Conservation (phyloP, 2,113 vertebrate genomes). For the Clarias gariepinus region DNA sequence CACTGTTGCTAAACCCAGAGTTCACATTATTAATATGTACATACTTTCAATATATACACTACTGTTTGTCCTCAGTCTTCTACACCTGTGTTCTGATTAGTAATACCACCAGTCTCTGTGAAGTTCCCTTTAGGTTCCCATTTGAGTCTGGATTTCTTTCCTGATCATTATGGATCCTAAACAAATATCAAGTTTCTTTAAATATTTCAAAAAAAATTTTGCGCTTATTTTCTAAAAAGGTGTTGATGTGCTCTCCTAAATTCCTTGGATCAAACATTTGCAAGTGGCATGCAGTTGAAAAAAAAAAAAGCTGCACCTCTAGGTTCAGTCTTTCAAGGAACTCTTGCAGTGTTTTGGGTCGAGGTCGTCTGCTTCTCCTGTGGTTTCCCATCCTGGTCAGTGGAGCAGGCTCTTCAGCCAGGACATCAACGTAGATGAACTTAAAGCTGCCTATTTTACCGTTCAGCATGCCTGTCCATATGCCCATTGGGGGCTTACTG, state of each 20-base stretch:
- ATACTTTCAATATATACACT: neutral
- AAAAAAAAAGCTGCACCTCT: slow-evolving; percentile 38
- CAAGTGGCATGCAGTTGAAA: neutral
- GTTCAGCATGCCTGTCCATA: slow-evolving; percentile 90
- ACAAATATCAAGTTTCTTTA: neutral
- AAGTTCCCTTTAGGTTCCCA: neutral
- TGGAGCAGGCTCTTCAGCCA: slow-evolving; percentile 70
- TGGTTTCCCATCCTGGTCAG: slow-evolving; percentile 63
- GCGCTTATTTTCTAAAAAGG: neutral
- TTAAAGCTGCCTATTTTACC: slow-evolving; percentile 90
- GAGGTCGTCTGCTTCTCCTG: slow-evolving; percentile 65
- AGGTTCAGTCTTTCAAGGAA: slow-evolving; percentile 70
- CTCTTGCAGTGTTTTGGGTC: slow-evolving; percentile 77
- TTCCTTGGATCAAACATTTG: neutral
- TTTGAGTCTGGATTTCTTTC: neutral
- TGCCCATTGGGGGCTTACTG: slow-evolving; percentile 89
- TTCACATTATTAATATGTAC: neutral
- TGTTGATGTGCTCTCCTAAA: neutral
- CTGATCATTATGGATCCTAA: neutral
- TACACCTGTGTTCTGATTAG: neutral
- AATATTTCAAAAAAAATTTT: too few species aligned
- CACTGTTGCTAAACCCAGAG: neutral
- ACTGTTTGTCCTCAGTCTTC: neutral
- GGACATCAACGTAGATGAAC: slow-evolving; percentile 91
- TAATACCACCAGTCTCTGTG: neutral